Conservation (phyloP, 1,140 invertebrate species). For the Euura lappo region DNA sequence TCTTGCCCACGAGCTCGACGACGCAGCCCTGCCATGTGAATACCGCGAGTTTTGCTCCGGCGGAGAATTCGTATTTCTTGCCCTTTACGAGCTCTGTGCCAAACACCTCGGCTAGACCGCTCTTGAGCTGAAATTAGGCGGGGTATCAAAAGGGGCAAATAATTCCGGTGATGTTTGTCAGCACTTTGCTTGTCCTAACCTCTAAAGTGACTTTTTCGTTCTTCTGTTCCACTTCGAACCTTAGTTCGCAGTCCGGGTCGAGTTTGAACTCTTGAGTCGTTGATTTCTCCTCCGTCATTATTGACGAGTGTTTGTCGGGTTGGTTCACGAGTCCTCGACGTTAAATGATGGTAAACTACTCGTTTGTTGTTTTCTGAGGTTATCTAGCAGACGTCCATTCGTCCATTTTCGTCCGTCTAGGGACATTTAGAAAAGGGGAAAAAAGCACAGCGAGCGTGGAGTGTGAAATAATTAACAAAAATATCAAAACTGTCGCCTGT, state of each 20-base stretch:
- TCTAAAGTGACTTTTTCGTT: slow-evolving; percentile 84
- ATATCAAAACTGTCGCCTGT: too few relatives aligned
- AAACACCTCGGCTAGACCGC: slow-evolving; percentile 93
- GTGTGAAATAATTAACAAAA: too few relatives aligned
- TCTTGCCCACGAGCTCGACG: slow-evolving; percentile 82
- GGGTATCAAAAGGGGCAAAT: slow-evolving; percentile 11
- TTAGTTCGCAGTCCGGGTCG: slow-evolving; percentile 86
- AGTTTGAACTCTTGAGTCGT: slow-evolving; percentile 79
- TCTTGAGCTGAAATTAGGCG: slow-evolving; percentile 70
- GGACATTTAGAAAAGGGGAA: too few relatives aligned
- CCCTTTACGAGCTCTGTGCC: slow-evolving; percentile 95
- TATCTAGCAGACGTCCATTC: too few relatives aligned
- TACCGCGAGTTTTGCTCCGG: slow-evolving; percentile 93
- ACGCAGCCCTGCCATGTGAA: slow-evolving; percentile 96
- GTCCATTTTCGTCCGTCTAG: too few relatives aligned
- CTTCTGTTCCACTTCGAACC: slow-evolving; percentile 93
- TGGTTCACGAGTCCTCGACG: too few relatives aligned
- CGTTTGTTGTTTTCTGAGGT: too few relatives aligned
- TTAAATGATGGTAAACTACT: too few relatives aligned
- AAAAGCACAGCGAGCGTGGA: too few relatives aligned
- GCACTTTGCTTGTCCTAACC: slow-evolving; percentile 59
- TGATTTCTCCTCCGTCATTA: slow-evolving; percentile 51
- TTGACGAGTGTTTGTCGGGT: neutral
- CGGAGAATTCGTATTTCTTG: slow-evolving; percentile 89
- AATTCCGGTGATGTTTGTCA: too few relatives aligned